Evolutionary conservation across 1,140 invertebrate genomes (phyloP), one percentile per base, ranked within the genome.

Genomic region (Halyomorpha halys): DNA sequence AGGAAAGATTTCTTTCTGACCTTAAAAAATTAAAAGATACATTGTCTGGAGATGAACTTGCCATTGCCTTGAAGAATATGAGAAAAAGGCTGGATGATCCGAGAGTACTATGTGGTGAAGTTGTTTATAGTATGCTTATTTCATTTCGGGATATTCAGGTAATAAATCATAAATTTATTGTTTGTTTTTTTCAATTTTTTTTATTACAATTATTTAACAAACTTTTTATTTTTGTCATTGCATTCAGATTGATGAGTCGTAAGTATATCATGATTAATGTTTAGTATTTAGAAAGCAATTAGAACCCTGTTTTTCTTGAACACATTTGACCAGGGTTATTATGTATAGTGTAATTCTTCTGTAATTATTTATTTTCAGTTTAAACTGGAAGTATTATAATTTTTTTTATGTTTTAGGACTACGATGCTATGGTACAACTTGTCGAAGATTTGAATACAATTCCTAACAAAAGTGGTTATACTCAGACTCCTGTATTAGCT

Each of bases 351-450:
- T 9, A 53, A 21, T 53, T 53, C n/a, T n/a, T n/a, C n/a, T n/a
- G n/a, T n/a, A n/a, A n/a, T 53, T 8, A 53, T 5, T 19, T n/a
- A 21, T 53, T 25, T 21, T 53, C 23, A 1, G 3, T 15, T 53
- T 30, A 21, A 59, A 59, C 9, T 59, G 15, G 19, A 11, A 21
- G 1, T 13, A 23, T 1, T 59, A 5, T 59, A 59, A n/a, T 27
- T 47, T 47, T 15, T 19, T 62, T 47, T 47, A n/a, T 47, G 59
- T 67, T 75, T 59, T 74, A 90, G 82, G 95, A 97, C 74, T 99
- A 99, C 73, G 91, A 98, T 77, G 89, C 94, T 3, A 99, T 99
- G 89, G 96, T 99, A 18, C 88, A 92, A 71, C 79, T 99, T 47
- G 93, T 99, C 0, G 93, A 97, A 72, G 95, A 98, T 77, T 78